Evolutionary conservation across 2,113 vertebrate species (phyloP).

Genomic region (Chaenogobius annularis): DNA sequence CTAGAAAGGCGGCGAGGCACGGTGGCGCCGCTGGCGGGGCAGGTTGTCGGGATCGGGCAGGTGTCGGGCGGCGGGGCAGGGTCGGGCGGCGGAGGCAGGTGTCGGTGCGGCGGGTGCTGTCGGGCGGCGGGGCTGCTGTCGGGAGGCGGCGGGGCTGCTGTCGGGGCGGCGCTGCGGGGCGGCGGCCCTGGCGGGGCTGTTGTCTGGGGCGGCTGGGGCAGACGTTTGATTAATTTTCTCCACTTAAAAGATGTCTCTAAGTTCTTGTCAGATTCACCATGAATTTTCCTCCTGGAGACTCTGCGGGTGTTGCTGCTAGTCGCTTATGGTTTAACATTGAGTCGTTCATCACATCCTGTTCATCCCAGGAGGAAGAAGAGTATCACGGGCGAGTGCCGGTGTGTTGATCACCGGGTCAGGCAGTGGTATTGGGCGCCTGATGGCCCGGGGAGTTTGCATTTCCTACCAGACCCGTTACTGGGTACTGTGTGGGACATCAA

Average conservation of each 20-base stretch:
- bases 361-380: constrained; percentile 81
- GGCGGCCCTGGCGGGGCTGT: no score
- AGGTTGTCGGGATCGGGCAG: no score
- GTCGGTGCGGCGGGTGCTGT: no score
- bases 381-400: constrained; percentile 83
- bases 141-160: no score
- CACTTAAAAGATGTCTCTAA: background rate
- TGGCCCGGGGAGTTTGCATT: constrained; percentile 85
- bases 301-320: constrained; percentile 63
- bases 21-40: no score
- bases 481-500: constrained; percentile 91
- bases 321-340: constrained; percentile 82
- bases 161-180: no score
- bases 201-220: no score
- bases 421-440: constrained; percentile 84
- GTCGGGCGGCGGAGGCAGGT: no score
- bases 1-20: no score
- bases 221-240: no score
- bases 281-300: constrained; percentile 83
- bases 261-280: constrained; percentile 66
- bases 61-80: no score
- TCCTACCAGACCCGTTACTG: constrained; percentile 70
- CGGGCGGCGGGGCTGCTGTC: no score
- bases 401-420: constrained; percentile 89
- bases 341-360: constrained; percentile 70